Evolutionary conservation across 1,140 invertebrate species (phyloP).

Genomic region (Pectinophora gossypiella): DNA sequence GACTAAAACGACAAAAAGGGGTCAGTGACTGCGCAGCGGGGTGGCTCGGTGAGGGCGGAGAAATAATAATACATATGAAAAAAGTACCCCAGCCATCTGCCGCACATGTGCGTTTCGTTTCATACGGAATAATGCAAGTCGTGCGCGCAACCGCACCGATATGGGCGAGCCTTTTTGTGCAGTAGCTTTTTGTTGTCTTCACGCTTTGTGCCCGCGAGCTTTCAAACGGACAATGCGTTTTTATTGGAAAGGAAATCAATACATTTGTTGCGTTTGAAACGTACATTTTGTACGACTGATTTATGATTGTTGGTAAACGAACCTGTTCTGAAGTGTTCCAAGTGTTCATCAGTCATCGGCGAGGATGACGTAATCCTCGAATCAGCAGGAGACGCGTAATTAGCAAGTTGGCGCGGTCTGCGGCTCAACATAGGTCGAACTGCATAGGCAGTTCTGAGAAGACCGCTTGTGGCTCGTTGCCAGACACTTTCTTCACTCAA

Average conservation of each 20-base stretch:
- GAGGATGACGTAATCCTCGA: conserved; percentile 17
- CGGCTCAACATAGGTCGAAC: conserved; percentile 23
- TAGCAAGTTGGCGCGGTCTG: conserved; percentile 31
- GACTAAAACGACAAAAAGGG: conserved; percentile 49
- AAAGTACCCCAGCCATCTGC: conserved; percentile 69
- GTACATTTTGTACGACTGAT: conserved; percentile 3
- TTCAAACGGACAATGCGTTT: conserved; percentile 55
- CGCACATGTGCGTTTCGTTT: conserved; percentile 61
- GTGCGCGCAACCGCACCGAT: conserved; percentile 51
- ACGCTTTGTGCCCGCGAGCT: conserved; percentile 55
- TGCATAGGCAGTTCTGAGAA: conserved; percentile 60
- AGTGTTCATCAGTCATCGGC: conserved; percentile 11
- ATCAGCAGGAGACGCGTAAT: conserved; percentile 26
- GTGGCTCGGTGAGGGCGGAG: conserved; percentile 41
- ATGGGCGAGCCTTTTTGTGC: conserved; percentile 47
- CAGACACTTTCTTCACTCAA: conserved; percentile 44
- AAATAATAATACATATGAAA: conserved; percentile 62
- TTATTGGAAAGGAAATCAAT: conserved; percentile 58
- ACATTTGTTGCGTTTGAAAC: conserved; percentile 33
- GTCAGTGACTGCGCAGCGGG: conserved; percentile 64
- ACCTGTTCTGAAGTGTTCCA: background rate
- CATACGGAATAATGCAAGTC: conserved; percentile 64
- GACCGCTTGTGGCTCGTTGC: conserved; percentile 47
- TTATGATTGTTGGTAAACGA: conserved; percentile 8
- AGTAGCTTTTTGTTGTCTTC: conserved; percentile 60